These are phyloP conservation scores for Altica lythri DNA, from an alignment of 2,888 invertebrate species.

Conservation along the genomic window DNA sequence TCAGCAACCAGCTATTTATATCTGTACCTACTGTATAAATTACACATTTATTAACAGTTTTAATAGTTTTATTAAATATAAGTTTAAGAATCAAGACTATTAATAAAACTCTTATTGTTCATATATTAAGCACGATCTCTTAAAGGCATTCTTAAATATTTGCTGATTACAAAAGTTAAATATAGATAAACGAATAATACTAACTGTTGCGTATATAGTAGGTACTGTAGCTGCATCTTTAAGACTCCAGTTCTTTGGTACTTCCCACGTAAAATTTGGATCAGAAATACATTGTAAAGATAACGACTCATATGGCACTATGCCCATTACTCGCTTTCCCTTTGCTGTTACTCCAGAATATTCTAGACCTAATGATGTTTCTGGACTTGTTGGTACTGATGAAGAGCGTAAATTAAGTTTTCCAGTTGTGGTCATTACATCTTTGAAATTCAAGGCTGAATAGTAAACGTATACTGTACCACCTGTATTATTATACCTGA, in stretches of 20 bases:
- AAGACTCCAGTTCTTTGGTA: slow-evolving; percentile 63
- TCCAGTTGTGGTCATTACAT: slow-evolving; percentile 93
- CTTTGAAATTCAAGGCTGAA: slow-evolving; percentile 95
- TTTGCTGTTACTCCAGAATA: slow-evolving; percentile 13
- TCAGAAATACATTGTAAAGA: slow-evolving; percentile 57
- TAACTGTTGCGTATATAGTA: slow-evolving; percentile 64
- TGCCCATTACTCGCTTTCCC: slow-evolving; percentile 18
- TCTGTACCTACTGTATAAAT: too few relatives aligned
- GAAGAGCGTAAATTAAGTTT: slow-evolving; percentile 86
- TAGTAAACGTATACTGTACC: too few relatives aligned
- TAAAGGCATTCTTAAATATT: too few relatives aligned
- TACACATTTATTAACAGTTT: too few relatives aligned
- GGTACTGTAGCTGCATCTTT: slow-evolving; percentile 71
- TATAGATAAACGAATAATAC: too few relatives aligned
- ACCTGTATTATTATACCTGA: too few relatives aligned
- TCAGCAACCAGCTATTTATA: too few relatives aligned
- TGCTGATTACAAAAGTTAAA: too few relatives aligned
- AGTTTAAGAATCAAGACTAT: too few relatives aligned
- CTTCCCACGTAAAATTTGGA: slow-evolving; percentile 55
- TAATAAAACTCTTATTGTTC: too few relatives aligned
- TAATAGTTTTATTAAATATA: too few relatives aligned
- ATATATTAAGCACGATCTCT: too few relatives aligned
- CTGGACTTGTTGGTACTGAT: not conserved
- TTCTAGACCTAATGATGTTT: not conserved
- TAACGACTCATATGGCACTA: not conserved